phyloP scores from a whole-genome alignment of 2,888 invertebrate genomes.

The Epistrophe grossulariae region DNA sequence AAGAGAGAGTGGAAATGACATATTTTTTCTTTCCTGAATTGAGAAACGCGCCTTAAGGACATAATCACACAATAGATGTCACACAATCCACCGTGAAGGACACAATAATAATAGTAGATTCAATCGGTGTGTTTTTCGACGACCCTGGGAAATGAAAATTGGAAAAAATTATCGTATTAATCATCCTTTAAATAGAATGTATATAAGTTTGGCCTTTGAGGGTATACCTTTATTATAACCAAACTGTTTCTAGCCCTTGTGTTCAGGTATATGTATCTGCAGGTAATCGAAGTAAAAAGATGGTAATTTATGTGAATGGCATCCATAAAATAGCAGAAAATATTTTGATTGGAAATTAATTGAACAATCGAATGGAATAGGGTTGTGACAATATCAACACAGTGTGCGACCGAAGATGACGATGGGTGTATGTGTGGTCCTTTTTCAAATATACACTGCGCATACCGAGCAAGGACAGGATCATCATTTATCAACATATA shows the following conservation, averaged over 20 bases:
- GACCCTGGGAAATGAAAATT: slow-evolving; percentile 64
- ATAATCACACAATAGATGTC: slow-evolving; percentile 64
- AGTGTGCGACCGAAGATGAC: background rate
- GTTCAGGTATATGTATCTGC: slow-evolving; percentile 4
- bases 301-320: slow-evolving; percentile 65
- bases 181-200: background rate
- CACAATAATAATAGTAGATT: slow-evolving; percentile 40
- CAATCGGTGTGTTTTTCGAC: slow-evolving; percentile 4
- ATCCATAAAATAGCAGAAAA: slow-evolving; percentile 72
- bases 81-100: slow-evolving; percentile 72
- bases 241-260: slow-evolving; percentile 10
- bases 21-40: slow-evolving; percentile 37
- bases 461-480: slow-evolving; percentile 32
- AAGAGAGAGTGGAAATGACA: slow-evolving; percentile 38
- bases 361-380: slow-evolving; percentile 64
- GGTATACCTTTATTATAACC: background rate
- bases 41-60: slow-evolving; percentile 66
- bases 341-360: slow-evolving; percentile 76
- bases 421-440: slow-evolving; percentile 63
- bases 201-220: background rate
- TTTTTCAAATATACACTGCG: background rate
- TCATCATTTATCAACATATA: slow-evolving; percentile 66
- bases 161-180: slow-evolving; percentile 39
- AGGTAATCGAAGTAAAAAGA: slow-evolving; percentile 52
- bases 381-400: slow-evolving; percentile 57